These are phyloP conservation scores for Muscicapa comitata DNA, from an alignment of 2,797 vertebrate genomes.

Conservation along the genomic window DNA sequence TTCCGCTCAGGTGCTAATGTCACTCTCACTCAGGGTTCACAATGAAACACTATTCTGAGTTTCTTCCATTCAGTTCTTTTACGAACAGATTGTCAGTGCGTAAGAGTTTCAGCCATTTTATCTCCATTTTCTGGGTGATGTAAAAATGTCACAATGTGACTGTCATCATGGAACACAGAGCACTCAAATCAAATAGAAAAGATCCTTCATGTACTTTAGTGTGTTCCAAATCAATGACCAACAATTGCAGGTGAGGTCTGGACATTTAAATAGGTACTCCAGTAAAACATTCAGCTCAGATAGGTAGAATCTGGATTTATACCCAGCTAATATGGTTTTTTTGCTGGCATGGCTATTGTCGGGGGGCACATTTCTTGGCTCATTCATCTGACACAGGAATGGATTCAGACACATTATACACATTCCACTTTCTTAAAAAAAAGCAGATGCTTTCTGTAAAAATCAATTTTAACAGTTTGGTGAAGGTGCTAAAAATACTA, in stretches of 20 bases:
- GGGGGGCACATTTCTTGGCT: neutral
- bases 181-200: neutral
- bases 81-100: neutral
- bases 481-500: neutral
- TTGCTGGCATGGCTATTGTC: neutral
- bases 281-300: neutral
- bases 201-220: neutral
- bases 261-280: neutral
- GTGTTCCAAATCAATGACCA: neutral
- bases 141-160: neutral
- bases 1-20: neutral
- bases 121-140: neutral
- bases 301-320: neutral
- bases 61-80: neutral
- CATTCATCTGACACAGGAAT: neutral
- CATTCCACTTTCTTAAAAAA: neutral
- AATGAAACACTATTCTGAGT: neutral
- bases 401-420: neutral
- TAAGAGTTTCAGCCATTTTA: neutral
- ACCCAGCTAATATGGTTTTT: fast-evolving
- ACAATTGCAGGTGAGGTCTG: neutral
- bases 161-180: neutral
- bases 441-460: neutral
- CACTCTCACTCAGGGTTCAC: neutral
- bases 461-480: neutral